Conservation (phyloP, 1,140 invertebrate species). For the Anagrus nilaparvatae region DNA sequence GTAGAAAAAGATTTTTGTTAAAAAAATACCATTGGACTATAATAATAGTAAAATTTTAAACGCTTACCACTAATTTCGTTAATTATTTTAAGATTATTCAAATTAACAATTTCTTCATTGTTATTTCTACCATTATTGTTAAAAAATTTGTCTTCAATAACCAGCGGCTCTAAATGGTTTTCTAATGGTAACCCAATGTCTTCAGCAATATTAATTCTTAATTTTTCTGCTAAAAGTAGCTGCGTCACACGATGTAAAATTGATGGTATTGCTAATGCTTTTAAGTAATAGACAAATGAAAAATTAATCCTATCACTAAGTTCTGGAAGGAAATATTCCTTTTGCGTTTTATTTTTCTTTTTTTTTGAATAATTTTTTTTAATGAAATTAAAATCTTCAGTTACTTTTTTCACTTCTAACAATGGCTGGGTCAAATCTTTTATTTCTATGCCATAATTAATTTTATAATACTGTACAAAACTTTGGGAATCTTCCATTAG, state of each 20-base stretch:
- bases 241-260: slow-evolving; percentile 72
- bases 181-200: slow-evolving; percentile 31
- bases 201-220: slow-evolving; percentile 50
- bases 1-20: too few species aligned
- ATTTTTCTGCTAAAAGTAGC: slow-evolving; percentile 70
- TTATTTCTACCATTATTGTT: too few species aligned
- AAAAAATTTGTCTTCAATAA: too few species aligned
- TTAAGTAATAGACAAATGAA: slow-evolving; percentile 80
- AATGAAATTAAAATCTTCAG: slow-evolving; percentile 64
- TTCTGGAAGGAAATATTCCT: slow-evolving; percentile 83
- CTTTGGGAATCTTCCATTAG: slow-evolving; percentile 62
- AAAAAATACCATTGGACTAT: too few species aligned
- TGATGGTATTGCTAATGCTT: slow-evolving; percentile 78
- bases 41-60: too few species aligned
- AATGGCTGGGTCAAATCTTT: slow-evolving; percentile 67
- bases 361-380: slow-evolving; percentile 32
- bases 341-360: slow-evolving; percentile 45
- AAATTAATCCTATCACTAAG: slow-evolving; percentile 78
- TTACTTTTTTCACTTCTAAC: slow-evolving; percentile 81
- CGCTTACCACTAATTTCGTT: too few species aligned
- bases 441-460: slow-evolving; percentile 67
- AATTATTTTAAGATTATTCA: too few species aligned
- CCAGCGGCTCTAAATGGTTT: too few species aligned
- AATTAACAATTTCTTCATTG: too few species aligned
- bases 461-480: slow-evolving; percentile 72